Conservation (phyloP, 2,888 invertebrate genomes). For the Orchestes rusci region DNA sequence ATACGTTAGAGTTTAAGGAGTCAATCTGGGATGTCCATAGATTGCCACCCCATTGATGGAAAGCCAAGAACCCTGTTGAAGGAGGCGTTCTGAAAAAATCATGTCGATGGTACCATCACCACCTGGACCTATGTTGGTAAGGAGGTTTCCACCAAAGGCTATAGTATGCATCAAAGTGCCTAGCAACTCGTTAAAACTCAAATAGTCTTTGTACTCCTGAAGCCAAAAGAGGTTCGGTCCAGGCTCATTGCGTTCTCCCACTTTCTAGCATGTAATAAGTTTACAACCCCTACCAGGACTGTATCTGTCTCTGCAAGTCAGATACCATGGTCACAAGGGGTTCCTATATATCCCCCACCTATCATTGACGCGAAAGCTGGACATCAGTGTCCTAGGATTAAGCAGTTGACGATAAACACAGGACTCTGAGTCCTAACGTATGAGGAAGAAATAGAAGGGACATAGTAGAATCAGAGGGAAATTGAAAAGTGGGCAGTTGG, state of each 20-base stretch:
- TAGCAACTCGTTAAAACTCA: conserved; percentile 61
- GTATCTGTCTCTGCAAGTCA: too few relatives aligned
- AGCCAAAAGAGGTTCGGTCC: conserved; percentile 82
- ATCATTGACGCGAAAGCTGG: too few relatives aligned
- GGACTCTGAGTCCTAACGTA: too few relatives aligned
- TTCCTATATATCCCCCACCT: too few relatives aligned
- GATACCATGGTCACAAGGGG: too few relatives aligned
- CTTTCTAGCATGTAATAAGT: conserved; percentile 63
- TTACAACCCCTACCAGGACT: too few relatives aligned
- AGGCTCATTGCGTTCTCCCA: conserved; percentile 95
- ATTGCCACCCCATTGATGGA: conserved; percentile 78
- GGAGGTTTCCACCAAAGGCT: conserved; percentile 72
- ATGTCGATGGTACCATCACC: conserved; percentile 78
- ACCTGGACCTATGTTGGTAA: conserved; percentile 83
- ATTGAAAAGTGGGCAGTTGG: too few relatives aligned
- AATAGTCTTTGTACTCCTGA: conserved; percentile 61
- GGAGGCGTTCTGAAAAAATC: conserved; percentile 77
- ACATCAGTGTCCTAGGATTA: too few relatives aligned
- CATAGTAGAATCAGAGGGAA: too few relatives aligned
- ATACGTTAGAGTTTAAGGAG: conserved; percentile 45
- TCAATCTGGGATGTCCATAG: too few relatives aligned
- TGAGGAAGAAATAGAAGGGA: too few relatives aligned
- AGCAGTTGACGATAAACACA: too few relatives aligned
- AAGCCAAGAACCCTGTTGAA: conserved; percentile 73
- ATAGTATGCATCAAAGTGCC: conserved; percentile 64